Percentiles rank a stretch among this genome's conserved stretches.
phyloP scores from a whole-genome alignment of 2,888 invertebrate genomes.

The Melinaea menophilus region DNA sequence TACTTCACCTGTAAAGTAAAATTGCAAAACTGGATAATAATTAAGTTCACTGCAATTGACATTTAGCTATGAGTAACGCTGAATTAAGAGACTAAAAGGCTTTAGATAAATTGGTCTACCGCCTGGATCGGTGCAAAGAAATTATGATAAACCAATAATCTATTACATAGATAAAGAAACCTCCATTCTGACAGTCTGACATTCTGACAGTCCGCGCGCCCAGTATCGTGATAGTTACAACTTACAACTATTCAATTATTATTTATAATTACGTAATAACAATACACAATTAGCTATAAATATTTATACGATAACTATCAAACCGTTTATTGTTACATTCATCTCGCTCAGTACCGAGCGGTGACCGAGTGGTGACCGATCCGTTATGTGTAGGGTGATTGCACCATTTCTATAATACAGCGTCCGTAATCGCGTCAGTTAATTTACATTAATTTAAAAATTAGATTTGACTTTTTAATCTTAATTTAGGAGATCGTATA shows the following conservation, averaged over 20 bases:
- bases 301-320: slow-evolving; percentile 78
- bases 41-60: slow-evolving; percentile 56
- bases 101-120: not conserved
- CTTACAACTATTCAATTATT: slow-evolving; percentile 77
- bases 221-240: slow-evolving; percentile 72
- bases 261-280: slow-evolving; percentile 78
- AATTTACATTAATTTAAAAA: slow-evolving; percentile 67
- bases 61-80: slow-evolving; percentile 60
- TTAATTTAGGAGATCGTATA: slow-evolving; percentile 79
- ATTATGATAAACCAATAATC: not conserved
- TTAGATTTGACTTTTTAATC: slow-evolving; percentile 76
- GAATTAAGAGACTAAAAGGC: slow-evolving; percentile 52
- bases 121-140: not conserved
- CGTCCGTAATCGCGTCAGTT: slow-evolving; percentile 65
- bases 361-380: slow-evolving; percentile 44
- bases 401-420: slow-evolving; percentile 60
- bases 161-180: slow-evolving; percentile 50
- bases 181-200: slow-evolving; percentile 24
- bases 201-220: slow-evolving; percentile 47
- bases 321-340: slow-evolving; percentile 74
- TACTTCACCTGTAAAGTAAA: slow-evolving; percentile 73
- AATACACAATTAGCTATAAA: slow-evolving; percentile 79
- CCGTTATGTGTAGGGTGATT: slow-evolving; percentile 53
- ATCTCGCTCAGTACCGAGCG: slow-evolving; percentile 61
- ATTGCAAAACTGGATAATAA: slow-evolving; percentile 39